These are phyloP conservation scores for Anoura caudifer DNA, from an alignment of 2,113 vertebrate genomes.

Conservation along the genomic window DNA sequence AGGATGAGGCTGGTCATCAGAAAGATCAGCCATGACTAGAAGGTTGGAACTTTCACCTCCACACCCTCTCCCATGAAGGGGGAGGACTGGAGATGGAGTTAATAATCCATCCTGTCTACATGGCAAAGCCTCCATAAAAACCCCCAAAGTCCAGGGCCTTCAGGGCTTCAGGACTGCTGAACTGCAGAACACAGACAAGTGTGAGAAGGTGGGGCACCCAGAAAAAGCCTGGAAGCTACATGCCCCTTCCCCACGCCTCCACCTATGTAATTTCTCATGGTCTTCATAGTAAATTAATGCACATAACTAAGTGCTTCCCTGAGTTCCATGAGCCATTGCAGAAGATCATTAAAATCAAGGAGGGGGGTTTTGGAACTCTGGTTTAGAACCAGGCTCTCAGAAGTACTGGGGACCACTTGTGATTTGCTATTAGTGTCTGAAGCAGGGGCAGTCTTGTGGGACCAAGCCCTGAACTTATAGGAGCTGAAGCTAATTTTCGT, in stretches of 20 bases:
- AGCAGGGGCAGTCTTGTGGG: neutral
- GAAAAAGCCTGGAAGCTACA: neutral
- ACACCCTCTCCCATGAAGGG: neutral
- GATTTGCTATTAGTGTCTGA: neutral
- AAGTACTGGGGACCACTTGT: neutral
- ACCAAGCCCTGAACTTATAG: neutral
- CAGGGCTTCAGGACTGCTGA: neutral
- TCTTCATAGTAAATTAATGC: neutral
- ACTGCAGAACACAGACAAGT: neutral
- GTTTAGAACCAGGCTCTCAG: neutral
- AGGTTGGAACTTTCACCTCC: neutral
- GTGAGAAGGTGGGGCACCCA: accelerated
- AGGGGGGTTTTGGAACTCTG: neutral
- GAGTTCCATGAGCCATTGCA: neutral
- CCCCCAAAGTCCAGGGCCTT: too few relatives aligned
- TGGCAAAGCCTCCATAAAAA: neutral
- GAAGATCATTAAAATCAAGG: neutral
- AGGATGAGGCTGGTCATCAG: neutral
- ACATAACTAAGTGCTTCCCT: neutral
- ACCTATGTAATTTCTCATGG: neutral
- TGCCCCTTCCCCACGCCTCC: neutral
- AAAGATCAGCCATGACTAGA: neutral
- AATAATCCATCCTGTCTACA: neutral
- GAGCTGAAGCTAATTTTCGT: neutral
- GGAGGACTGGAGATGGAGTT: neutral